These are phyloP conservation scores for Lycocorax pyrrhopterus DNA, from an alignment of 2,113 vertebrate species.

Conservation along the genomic window DNA sequence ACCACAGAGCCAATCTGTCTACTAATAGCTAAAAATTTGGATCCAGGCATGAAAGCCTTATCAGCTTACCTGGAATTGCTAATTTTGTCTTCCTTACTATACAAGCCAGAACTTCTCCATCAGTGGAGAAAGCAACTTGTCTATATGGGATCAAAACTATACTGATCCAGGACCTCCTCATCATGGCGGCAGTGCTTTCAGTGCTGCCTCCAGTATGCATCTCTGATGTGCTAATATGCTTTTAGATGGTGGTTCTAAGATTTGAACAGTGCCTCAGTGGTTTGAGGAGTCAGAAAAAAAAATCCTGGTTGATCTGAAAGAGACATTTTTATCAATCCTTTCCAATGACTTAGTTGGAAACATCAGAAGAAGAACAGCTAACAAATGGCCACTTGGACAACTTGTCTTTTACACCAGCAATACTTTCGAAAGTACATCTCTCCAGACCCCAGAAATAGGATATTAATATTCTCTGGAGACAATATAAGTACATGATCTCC, in stretches of 20 bases:
- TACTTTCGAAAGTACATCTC: background rate
- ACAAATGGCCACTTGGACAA: background rate
- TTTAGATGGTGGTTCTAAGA: background rate
- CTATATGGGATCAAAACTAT: background rate
- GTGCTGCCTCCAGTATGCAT: background rate
- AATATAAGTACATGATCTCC: background rate
- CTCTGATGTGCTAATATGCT: rapidly evolving
- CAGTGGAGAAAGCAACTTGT: background rate
- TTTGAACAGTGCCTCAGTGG: background rate
- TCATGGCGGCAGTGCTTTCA: background rate
- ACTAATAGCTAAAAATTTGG: background rate
- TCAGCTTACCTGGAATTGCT: background rate
- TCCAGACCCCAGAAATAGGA: background rate
- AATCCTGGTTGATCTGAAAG: background rate
- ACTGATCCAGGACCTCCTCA: rapidly evolving
- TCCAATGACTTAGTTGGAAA: background rate
- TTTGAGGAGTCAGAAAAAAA: background rate
- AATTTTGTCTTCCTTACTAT: background rate
- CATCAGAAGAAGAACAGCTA: background rate
- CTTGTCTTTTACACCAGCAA: background rate
- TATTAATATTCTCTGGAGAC: background rate
- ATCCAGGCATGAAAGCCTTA: background rate
- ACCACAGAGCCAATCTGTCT: background rate
- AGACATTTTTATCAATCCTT: background rate
- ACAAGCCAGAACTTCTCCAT: background rate